These are phyloP conservation scores for Lutraria lutraria DNA, from an alignment of 2,888 invertebrate species.

Conservation along the genomic window DNA sequence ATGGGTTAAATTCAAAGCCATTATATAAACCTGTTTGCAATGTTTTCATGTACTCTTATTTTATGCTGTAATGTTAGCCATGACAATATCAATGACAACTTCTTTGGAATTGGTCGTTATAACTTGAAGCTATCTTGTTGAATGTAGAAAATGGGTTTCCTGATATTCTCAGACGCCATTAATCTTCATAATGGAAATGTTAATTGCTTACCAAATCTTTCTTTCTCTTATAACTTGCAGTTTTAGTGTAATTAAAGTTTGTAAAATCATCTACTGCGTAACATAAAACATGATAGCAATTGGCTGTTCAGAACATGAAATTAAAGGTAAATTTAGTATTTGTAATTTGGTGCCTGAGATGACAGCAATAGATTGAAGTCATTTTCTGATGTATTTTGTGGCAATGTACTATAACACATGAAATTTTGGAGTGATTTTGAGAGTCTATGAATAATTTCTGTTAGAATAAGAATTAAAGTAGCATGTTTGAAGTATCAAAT, in stretches of 20 bases:
- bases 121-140: background rate
- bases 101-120: background rate
- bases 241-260: background rate
- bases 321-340: no score
- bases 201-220: background rate
- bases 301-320: no score
- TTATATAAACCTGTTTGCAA: background rate
- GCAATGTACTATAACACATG: no score
- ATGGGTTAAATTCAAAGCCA: background rate
- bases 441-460: no score
- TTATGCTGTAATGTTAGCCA: no score
- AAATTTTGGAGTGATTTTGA: no score
- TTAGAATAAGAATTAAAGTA: no score
- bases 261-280: background rate
- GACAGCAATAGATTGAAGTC: no score
- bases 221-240: background rate
- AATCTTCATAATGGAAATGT: background rate
- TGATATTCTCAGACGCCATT: background rate
- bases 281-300: background rate
- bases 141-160: background rate
- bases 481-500: no score
- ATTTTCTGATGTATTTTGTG: no score
- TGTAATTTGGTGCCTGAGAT: no score
- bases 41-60: background rate
- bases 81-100: background rate